Base-by-base conservation (phyloP, 2,797 vertebrate genomes). In the Acanthopagrus latus region DNA sequence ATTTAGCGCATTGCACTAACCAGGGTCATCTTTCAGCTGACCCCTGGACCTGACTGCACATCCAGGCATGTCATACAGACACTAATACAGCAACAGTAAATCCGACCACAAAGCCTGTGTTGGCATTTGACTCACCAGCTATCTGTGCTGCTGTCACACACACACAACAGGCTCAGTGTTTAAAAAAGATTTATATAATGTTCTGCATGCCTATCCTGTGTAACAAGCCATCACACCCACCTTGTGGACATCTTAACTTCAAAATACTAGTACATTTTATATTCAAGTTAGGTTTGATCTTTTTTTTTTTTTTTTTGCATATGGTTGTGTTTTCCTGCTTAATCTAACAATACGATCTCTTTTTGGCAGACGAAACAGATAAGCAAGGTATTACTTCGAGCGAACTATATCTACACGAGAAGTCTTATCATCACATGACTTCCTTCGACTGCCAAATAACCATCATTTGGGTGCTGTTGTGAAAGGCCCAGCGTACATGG, bases 11-110 rank as follows among this genome's bases (percentile, higher is more conserved):
- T 90, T 85, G 87, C 80, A 56, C 70, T 81, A 74, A 81, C 74
- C 29, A 27, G 84, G 84, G 81, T 94, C 79, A 65, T 74, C 85
- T 93, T 93, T 93, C 91, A 82, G 55, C 65, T 65, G 68, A 78
- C 67, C 83, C 29, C 64, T 54, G 14, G 58, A 54, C 29, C 72
- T 5, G 25, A 71, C 41, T 64, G 23, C 41, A 71, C 63, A 55
- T 71, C 50, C 64, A 76, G 56, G 43, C 69, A 62, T 78, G 78
- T 67, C 73, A 74, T 70, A 73, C 58, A 83, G 59, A 81, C 69
- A 85, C 66, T 38, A 71, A 73, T 71, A 67, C 74, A 74, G 70
- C 66, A 68, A 65, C 70, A 48, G 66, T 65, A 74, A 82, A 84
- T 74, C 70, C 62, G 14, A 21, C 48, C 17, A 20, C 72, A 78